Evolutionary conservation across 1,140 invertebrate genomes (phyloP).

Genomic region (Drosophila ficusphila): DNA sequence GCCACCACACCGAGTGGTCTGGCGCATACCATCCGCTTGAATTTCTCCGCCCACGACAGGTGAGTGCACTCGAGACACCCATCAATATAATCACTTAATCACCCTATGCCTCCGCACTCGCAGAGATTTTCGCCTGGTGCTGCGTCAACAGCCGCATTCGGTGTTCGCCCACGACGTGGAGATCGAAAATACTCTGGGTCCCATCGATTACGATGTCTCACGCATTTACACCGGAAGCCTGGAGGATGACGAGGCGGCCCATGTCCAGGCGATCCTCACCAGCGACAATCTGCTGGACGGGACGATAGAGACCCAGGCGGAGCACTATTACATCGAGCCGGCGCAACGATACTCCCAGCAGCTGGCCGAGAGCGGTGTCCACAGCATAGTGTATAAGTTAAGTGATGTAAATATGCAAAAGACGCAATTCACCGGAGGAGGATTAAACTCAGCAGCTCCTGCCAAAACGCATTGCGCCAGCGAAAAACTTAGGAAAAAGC

Average conservation of each 20-base stretch:
- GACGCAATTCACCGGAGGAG: constrained; percentile 38
- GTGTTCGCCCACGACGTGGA: constrained; percentile 92
- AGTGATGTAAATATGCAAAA: constrained; percentile 90
- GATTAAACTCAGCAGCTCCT: constrained; percentile 43
- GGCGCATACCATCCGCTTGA: constrained; percentile 80
- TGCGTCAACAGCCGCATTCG: constrained; percentile 88
- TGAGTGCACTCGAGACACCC: constrained; percentile 44
- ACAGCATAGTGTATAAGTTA: constrained; percentile 93
- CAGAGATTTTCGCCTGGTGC: constrained; percentile 91
- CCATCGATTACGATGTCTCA: constrained; percentile 89
- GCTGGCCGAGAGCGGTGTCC: constrained; percentile 85
- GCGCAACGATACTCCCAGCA: constrained; percentile 89
- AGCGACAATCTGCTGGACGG: constrained; percentile 95
- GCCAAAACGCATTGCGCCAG: constrained; percentile 79
- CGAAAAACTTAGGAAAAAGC: constrained; percentile 71
- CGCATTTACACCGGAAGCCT: constrained; percentile 91
- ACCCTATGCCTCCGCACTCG: constrained; percentile 73
- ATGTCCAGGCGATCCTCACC: constrained; percentile 93
- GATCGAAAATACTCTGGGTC: constrained; percentile 90
- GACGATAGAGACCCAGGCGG: constrained; percentile 89
- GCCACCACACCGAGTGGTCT: constrained; percentile 61
- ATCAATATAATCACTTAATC: constrained; percentile 6
- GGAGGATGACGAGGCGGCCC: constrained; percentile 93
- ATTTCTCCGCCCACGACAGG: constrained; percentile 84
- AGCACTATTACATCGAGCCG: constrained; percentile 95